Percentiles rank a stretch among this genome's conserved stretches.
phyloP scores from a whole-genome alignment of 2,888 invertebrate genomes.

The Zhengitettix transpicula region DNA sequence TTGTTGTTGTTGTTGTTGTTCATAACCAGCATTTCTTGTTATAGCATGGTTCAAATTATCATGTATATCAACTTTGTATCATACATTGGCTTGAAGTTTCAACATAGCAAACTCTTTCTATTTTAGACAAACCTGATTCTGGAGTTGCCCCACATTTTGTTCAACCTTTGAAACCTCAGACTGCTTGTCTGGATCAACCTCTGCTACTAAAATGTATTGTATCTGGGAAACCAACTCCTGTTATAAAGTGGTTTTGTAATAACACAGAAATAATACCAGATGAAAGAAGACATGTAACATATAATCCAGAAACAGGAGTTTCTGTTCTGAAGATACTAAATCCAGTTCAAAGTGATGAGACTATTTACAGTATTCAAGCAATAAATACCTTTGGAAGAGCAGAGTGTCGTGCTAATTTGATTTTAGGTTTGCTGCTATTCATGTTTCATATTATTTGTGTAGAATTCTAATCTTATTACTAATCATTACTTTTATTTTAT shows the following conservation, averaged over 20 bases:
- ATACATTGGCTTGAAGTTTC: neutral
- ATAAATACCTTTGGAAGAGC: conserved; percentile 56
- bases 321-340: conserved; percentile 45
- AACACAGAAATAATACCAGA: conserved; percentile 42
- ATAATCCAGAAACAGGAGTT: conserved; percentile 42
- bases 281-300: conserved; percentile 36
- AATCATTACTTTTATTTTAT: conserved; percentile 1
- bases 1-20: too few species aligned
- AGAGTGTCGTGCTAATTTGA: conserved; percentile 54
- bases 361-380: conserved; percentile 51
- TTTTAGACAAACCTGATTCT: conserved; percentile 47
- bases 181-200: conserved; percentile 41
- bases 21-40: too few species aligned
- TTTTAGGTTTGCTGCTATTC: conserved; percentile 31
- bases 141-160: conserved; percentile 49
- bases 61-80: neutral
- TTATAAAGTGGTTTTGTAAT: conserved; percentile 51
- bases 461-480: neutral
- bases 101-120: neutral
- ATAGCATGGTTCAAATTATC: too few species aligned
- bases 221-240: conserved; percentile 48
- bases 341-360: conserved; percentile 46
- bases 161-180: conserved; percentile 45
- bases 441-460: neutral
- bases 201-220: conserved; percentile 50